Evolutionary conservation across 2,888 invertebrate species (phyloP).

Genomic region (Dryomyza anilis): DNA sequence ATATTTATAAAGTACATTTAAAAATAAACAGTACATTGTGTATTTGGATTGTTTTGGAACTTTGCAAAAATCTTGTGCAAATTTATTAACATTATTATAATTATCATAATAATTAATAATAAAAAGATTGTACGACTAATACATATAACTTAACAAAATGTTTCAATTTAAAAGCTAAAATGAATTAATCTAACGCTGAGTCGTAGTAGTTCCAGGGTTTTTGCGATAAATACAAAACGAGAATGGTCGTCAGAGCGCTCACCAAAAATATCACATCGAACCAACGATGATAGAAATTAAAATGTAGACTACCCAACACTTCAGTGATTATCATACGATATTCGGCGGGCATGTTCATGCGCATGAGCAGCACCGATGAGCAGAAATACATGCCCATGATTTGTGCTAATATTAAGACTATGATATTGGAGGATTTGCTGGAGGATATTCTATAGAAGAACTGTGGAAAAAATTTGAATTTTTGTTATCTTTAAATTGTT

Average conservation of each 20-base stretch:
- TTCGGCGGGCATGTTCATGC: constrained; percentile 99
- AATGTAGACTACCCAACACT: constrained; percentile 95
- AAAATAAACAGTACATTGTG: too few species aligned
- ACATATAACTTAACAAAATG: too few species aligned
- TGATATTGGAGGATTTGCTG: constrained; percentile 97
- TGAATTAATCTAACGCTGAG: constrained; percentile 47
- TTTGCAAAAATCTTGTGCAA: too few species aligned
- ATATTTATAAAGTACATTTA: too few species aligned
- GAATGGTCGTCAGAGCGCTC: constrained; percentile 93
- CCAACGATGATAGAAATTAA: constrained; percentile 99
- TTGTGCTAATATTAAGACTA: constrained; percentile 94
- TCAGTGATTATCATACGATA: constrained; percentile 85
- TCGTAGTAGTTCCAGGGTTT: constrained; percentile 73
- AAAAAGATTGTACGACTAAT: too few species aligned
- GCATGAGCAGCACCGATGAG: constrained; percentile 93
- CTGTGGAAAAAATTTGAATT: constrained; percentile 64
- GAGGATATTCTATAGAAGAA: constrained; percentile 99
- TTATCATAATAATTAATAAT: too few species aligned
- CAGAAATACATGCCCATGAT: constrained; percentile 99
- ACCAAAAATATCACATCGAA: constrained; percentile 99
- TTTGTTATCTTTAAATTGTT: not conserved
- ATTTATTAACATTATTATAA: too few species aligned
- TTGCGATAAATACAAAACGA: constrained; percentile 93
- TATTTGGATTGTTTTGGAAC: too few species aligned
- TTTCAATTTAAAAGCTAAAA: not conserved